These are phyloP conservation scores for Liodrosophila aerea DNA, from an alignment of 2,888 invertebrate species.

Conservation along the genomic window DNA sequence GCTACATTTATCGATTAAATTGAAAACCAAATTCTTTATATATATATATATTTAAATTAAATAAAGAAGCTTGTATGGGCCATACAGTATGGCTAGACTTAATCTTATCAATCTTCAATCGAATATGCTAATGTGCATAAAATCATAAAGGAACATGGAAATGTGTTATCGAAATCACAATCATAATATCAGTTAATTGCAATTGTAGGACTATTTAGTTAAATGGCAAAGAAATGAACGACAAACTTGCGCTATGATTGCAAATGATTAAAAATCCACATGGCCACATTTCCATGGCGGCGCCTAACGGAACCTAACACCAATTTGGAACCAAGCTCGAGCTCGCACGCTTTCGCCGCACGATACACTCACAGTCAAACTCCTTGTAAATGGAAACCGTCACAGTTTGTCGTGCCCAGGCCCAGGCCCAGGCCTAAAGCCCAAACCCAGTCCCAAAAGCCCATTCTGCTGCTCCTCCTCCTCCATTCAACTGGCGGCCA, in stretches of 20 bases:
- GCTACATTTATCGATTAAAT: too few relatives aligned
- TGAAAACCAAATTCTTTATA: too few relatives aligned
- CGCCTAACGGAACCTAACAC: constrained; percentile 63
- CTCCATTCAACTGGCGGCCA: constrained; percentile 25
- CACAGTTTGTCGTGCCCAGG: constrained; percentile 61
- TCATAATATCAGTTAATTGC: too few relatives aligned
- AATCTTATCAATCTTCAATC: too few relatives aligned
- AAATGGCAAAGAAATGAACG: background rate
- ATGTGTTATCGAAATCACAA: too few relatives aligned
- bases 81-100: too few relatives aligned
- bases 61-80: too few relatives aligned
- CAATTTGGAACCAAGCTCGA: constrained; percentile 65
- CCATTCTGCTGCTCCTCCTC: background rate
- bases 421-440: background rate
- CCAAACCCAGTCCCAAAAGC: background rate
- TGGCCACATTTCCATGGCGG: constrained; percentile 62
- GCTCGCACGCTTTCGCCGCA: constrained; percentile 59
- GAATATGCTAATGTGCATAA: too few relatives aligned
- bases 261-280: constrained; percentile 55
- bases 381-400: constrained; percentile 73
- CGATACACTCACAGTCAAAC: constrained; percentile 37
- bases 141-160: too few relatives aligned
- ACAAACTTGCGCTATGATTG: constrained; percentile 28
- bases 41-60: too few relatives aligned
- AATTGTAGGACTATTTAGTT: background rate